Evolutionary conservation across 2,797 vertebrate species (phyloP), one percentile per base, ranked within the genome.

Genomic region (Nothura maculosa): DNA sequence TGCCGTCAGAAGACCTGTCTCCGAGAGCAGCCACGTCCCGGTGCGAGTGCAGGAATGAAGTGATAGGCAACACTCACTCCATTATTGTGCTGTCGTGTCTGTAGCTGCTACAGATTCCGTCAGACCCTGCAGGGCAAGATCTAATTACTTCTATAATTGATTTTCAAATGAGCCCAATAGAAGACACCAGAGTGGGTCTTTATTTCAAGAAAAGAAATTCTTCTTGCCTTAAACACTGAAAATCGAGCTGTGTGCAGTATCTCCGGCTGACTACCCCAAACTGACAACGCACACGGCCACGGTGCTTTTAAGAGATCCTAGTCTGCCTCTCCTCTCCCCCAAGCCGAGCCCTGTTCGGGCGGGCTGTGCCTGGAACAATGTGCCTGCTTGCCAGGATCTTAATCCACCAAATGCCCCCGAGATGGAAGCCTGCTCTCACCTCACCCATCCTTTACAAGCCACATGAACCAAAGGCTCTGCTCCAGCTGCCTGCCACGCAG

Each of bases 341-440:
- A 70, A 58, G 57, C 64, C n/a, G 64, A 70, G 85, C 18, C 32
- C 32, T 15, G 64, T 25, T 68, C 13, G 21, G 61, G 90, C 78
- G 79, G 82, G 85, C 64, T 64, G 48, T 1, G 1, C 6, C n/a
- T 92, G 91, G 89, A 89, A 67, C 14, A 43, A 61, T n/a, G n/a
- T 64, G 87, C 81, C 78, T 91, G 79, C 80, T 47, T 15, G 21
- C 25, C 22, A 80, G 67, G 62, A 20, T 48, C 77, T 79, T 72
- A 20, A n/a, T 67, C 87, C 74, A 61, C 40, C 50, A 77, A 87
- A 36, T 13, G 24, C 40, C 61, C 21, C 18, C 24, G 52, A 43
- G 82, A 82, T 43, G 28, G 55, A 78, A 91, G 61, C 77, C 67
- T 63, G 66, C 22, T 82, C 91, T 48, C 24, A n/a, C 40, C 91